phyloP scores from a whole-genome alignment of 2,888 invertebrate genomes.

The Epinotia nisella region DNA sequence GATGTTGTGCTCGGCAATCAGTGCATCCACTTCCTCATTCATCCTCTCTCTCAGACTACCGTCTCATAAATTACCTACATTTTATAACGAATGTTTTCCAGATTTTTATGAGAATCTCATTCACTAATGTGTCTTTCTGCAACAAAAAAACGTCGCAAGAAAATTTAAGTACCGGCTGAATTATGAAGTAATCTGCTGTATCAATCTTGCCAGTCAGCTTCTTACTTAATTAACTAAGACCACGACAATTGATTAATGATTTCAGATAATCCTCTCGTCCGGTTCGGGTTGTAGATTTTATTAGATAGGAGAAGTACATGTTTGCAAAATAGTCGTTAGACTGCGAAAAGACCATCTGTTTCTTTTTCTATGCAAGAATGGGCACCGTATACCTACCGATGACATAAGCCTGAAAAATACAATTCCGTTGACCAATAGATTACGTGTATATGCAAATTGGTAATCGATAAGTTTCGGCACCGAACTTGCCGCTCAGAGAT shows the following conservation, averaged over 20 bases:
- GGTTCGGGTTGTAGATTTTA: background rate
- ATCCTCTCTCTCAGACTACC: too few species aligned
- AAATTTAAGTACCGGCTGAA: background rate
- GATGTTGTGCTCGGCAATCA: too few species aligned
- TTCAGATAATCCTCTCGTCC: slow-evolving; percentile 7
- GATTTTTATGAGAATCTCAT: background rate
- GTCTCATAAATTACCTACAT: background rate
- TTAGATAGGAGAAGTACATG: background rate
- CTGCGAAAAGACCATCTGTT: background rate
- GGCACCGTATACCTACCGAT: background rate
- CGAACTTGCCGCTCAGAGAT: slow-evolving; percentile 23
- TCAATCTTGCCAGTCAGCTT: slow-evolving; percentile 4
- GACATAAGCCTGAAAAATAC: background rate
- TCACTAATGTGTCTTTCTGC: too few species aligned
- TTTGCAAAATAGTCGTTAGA: background rate
- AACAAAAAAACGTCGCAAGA: too few species aligned
- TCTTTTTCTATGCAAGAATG: background rate
- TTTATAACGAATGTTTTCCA: background rate
- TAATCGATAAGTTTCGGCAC: slow-evolving; percentile 51
- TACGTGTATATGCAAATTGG: slow-evolving; percentile 53
- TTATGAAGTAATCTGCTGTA: slow-evolving; percentile 12
- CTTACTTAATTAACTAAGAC: slow-evolving; percentile 11
- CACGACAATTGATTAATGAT: slow-evolving; percentile 20
- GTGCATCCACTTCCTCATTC: too few species aligned
- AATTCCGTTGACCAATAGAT: slow-evolving; percentile 35